These are phyloP conservation scores for Falco berigora DNA, from an alignment of 2,797 vertebrate genomes.

Conservation along the genomic window DNA sequence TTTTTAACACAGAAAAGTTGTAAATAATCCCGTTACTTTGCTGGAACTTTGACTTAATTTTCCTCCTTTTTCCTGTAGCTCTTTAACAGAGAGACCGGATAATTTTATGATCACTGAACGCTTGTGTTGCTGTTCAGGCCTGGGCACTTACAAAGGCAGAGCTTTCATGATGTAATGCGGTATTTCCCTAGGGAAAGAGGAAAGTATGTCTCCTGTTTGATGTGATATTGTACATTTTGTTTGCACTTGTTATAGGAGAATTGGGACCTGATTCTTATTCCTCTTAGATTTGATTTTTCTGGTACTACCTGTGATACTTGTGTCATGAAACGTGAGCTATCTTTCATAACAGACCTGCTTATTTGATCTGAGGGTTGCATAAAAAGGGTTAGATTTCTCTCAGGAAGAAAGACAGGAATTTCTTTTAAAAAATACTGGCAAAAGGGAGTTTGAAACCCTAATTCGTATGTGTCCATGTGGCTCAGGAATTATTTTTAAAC, in stretches of 20 bases:
- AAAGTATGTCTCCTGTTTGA: constrained; percentile 2
- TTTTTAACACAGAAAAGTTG: neutral
- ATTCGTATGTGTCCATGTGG: neutral
- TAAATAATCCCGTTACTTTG: neutral
- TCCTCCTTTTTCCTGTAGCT: neutral
- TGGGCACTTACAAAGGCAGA: neutral
- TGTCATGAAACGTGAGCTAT: neutral
- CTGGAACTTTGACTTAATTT: neutral
- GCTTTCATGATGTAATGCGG: neutral
- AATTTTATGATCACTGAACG: neutral
- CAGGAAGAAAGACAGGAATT: neutral
- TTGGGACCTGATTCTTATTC: neutral
- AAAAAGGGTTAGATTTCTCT: neutral
- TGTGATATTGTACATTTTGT: neutral
- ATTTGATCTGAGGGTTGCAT: neutral
- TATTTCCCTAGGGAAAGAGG: neutral
- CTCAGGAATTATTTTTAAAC: neutral
- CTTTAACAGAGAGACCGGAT: neutral
- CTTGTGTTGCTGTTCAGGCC: neutral
- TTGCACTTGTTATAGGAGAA: neutral
- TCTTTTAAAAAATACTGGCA: neutral
- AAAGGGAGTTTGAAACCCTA: neutral
- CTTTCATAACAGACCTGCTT: neutral
- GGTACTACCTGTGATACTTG: neutral
- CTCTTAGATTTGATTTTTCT: neutral